Base-by-base conservation (phyloP, 2,797 vertebrate genomes). In the Falco concolor region DNA sequence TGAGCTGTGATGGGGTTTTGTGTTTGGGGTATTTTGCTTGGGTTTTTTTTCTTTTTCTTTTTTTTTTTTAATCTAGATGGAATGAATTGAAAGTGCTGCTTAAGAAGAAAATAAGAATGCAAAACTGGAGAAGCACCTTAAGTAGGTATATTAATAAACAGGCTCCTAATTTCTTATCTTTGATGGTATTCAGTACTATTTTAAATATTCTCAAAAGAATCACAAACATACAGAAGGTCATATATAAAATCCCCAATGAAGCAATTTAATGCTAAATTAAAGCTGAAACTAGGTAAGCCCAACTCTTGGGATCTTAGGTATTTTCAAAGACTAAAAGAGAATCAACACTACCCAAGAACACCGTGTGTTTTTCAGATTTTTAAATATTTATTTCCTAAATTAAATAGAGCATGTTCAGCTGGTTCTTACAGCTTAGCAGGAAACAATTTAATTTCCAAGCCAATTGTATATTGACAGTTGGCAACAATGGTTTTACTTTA, bases 381-480 rank as follows among this genome's bases (percentile, higher is more conserved):
- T 77, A 95, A 96, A 95, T 96, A 96, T 96, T 96, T 97, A 97
- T 97, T 97, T 97, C 92, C 81, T 91, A 97, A 97, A 97, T 93
- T 93, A 97, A 97, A 97, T 87, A 94, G 90, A 97, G 94, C 47
- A 96, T 88, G 93, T 89, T 97, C 97, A 93, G 83, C 78, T 92
- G 49, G 77, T 97, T 96, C 89, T 91, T 94, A 89, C 81, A 89
- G 74, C 81, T 96, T 97, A 94, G 89, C 85, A 98, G 95, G 94
- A 98, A 97, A 97, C 96, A 97, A 96, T 97, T 95, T 94, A 84
- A 97, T 97, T 97, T 97, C 94, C 76, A 96, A 98, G 94, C 93
- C 92, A 96, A 96, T 95, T 97, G 93, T 95, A 95, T 86, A 96
- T 73, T 94, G 92, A 91, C 79, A 96, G 90, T 91, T 96, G 95